Evolutionary conservation across 2,797 vertebrate genomes (phyloP).

Genomic region (Danio tinwini): DNA sequence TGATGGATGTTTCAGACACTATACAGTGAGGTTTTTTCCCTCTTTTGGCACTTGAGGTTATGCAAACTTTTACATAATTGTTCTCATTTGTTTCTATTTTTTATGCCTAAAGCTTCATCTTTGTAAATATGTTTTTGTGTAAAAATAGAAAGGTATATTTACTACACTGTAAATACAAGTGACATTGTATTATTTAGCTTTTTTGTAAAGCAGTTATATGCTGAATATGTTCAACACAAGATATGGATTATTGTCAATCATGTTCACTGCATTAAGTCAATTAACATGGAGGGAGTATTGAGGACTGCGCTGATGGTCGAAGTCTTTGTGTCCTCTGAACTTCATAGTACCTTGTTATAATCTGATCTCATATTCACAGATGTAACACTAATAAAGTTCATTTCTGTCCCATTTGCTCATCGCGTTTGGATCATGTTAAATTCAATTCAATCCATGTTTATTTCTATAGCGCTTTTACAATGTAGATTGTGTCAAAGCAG

Average conservation of each 20-base stretch:
- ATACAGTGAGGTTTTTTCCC: not conserved
- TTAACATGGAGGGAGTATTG: slow-evolving; percentile 44
- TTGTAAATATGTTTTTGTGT: slow-evolving; percentile 90
- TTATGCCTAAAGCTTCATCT: slow-evolving; percentile 83
- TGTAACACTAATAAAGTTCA: slow-evolving; percentile 61
- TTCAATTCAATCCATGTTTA: too few species aligned
- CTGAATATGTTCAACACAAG: slow-evolving; percentile 90
- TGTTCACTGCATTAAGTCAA: slow-evolving; percentile 67
- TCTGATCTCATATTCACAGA: slow-evolving; percentile 56
- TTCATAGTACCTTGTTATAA: slow-evolving; percentile 53
- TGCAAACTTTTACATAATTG: slow-evolving; percentile 51
- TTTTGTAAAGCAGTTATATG: slow-evolving; percentile 92
- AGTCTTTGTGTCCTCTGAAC: slow-evolving; percentile 36
- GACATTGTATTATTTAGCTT: slow-evolving; percentile 94
- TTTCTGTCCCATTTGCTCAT: slow-evolving; percentile 43
- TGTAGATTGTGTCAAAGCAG: too few species aligned
- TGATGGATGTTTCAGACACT: slow-evolving; percentile 25
- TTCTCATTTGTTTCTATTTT: slow-evolving; percentile 63
- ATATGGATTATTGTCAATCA: slow-evolving; percentile 83
- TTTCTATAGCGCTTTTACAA: too few species aligned
- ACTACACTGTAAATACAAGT: slow-evolving; percentile 94
- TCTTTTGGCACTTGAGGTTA: slow-evolving; percentile 51
- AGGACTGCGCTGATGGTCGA: slow-evolving; percentile 32
- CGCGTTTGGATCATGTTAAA: not conserved
- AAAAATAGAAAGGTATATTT: slow-evolving; percentile 92